Evolutionary conservation across 2,113 vertebrate species (phyloP), one percentile per base, ranked within the genome.

Genomic region (Aramus guarauna): DNA sequence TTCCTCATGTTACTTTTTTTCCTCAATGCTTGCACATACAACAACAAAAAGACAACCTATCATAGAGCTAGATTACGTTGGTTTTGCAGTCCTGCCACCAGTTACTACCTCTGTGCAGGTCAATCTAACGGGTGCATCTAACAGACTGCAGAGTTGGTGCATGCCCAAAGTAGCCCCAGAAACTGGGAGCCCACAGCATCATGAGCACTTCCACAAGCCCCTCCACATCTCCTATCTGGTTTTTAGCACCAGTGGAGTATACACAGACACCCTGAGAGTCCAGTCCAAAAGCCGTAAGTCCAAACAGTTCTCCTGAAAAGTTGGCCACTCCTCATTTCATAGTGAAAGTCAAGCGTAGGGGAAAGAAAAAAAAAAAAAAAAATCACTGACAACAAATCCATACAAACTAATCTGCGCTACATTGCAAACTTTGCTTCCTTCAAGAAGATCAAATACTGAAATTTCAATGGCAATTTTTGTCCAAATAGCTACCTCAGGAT

Each of bases 91-190:
- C 37, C 23, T 67, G 36, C 23, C 39, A 53, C 62, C 37, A 53
- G 10, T 34, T 32, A 26, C 12, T 41, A 30, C n/a, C 1, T 0
- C 52, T 22, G 29, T 14, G 32, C 34, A 41, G 23, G 20, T 79
- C 62, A 24, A 24, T 32, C 52, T 2, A 23, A 19, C 15, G 14
- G 1, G 1, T 27, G 26, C 43, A 52, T 20, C 41, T 43, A 43
- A 47, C 0, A 1, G 26, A 53, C 34, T 3, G 21, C 4, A 20
- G 53, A 43, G 16, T 15, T 18, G 18, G 37, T 3, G 1, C 23
- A 15, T 4, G 14, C 10, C 39, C 60, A 23, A 26, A 66, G 27
- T 1, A 48, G 58, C 36, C 32, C 12, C 45, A 66, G 7, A 32
- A 83, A 64, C n/a, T 39, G 23, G 55, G 14, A 80, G 22, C 10